These are phyloP conservation scores for Agonopterix subpropinquella DNA, from an alignment of 2,888 invertebrate species.

Conservation along the genomic window DNA sequence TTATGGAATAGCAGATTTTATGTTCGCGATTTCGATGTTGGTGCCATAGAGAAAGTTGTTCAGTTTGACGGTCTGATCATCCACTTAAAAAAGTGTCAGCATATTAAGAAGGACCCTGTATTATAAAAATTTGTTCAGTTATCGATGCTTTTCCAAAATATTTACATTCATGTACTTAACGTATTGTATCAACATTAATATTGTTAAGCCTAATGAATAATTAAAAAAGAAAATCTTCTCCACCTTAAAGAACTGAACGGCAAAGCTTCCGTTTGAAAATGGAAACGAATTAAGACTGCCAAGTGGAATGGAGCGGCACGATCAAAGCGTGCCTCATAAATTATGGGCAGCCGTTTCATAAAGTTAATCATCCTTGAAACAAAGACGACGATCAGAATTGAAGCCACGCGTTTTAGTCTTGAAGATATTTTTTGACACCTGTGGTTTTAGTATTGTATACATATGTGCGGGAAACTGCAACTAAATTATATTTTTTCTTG, in stretches of 20 bases:
- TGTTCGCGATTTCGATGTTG: too few relatives aligned
- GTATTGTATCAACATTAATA: background rate
- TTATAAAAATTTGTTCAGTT: too few relatives aligned
- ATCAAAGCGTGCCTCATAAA: conserved; percentile 23
- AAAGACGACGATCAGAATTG: conserved; percentile 1
- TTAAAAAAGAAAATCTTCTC: background rate
- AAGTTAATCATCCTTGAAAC: conserved; percentile 27
- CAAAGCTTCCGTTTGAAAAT: conserved; percentile 16
- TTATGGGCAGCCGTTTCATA: conserved; percentile 32
- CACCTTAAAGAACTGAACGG: conserved; percentile 5
- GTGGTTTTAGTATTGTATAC: too few relatives aligned
- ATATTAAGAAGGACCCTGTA: too few relatives aligned
- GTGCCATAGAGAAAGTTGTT: too few relatives aligned
- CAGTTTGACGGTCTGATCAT: too few relatives aligned
- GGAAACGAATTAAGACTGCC: conserved; percentile 17
- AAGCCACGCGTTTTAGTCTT: too few relatives aligned
- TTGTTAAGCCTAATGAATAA: background rate
- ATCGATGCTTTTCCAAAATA: background rate
- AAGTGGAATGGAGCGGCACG: background rate
- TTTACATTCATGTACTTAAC: background rate
- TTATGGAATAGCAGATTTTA: too few relatives aligned
- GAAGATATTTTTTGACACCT: too few relatives aligned
- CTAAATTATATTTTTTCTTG: too few relatives aligned
- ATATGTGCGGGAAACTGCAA: too few relatives aligned
- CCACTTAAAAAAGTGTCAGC: too few relatives aligned